phyloP scores from a whole-genome alignment of 2,888 invertebrate genomes.

The Anticlea derivata region DNA sequence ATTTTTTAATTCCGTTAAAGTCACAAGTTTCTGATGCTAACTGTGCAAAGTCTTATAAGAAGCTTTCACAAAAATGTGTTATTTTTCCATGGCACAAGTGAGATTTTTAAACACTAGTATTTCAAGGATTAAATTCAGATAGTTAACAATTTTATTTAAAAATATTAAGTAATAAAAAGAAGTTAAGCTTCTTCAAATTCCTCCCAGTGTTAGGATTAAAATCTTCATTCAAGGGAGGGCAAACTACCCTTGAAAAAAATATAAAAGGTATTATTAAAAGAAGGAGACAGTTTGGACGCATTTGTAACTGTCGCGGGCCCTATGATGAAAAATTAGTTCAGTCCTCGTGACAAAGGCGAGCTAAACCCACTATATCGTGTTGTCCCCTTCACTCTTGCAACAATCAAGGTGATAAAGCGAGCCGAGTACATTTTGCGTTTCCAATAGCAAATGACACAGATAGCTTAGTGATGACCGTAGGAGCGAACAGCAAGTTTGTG shows the following conservation, averaged over 20 bases:
- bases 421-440: slow-evolving; percentile 67
- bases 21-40: too few species aligned
- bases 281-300: slow-evolving; percentile 83
- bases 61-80: too few species aligned
- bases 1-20: too few species aligned
- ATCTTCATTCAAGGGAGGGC: slow-evolving; percentile 76
- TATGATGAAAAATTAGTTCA: slow-evolving; percentile 85
- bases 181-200: slow-evolving; percentile 76
- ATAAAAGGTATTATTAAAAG: slow-evolving; percentile 85
- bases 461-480: slow-evolving; percentile 84
- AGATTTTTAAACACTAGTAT: too few species aligned
- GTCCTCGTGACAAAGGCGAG: slow-evolving; percentile 81
- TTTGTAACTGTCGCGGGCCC: slow-evolving; percentile 84
- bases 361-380: slow-evolving; percentile 74
- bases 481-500: slow-evolving; percentile 84
- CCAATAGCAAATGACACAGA: slow-evolving; percentile 83
- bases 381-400: slow-evolving; percentile 64
- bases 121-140: too few species aligned
- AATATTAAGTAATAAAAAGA: slow-evolving; percentile 69
- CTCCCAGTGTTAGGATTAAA: slow-evolving; percentile 69
- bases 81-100: too few species aligned
- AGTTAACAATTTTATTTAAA: slow-evolving; percentile 34
- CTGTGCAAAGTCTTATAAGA: too few species aligned
- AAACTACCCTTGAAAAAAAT: slow-evolving; percentile 79
- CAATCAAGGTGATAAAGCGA: slow-evolving; percentile 48